These are phyloP conservation scores for Chrysemys picta DNA, from an alignment of 2,113 vertebrate genomes.

Conservation along the genomic window DNA sequence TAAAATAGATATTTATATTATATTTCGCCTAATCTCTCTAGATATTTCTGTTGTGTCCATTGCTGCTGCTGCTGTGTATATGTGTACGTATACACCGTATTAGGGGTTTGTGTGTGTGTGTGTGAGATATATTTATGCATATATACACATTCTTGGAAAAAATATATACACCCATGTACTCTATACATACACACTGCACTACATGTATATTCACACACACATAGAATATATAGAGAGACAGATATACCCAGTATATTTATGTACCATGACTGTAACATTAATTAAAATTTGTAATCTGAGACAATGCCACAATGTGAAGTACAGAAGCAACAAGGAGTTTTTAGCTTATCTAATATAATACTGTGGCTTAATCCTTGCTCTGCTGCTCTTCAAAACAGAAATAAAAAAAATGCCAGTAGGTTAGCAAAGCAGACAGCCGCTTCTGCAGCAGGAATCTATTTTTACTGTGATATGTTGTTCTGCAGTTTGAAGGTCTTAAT, in stretches of 20 bases:
- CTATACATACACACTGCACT: no score
- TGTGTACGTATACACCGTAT: background rate
- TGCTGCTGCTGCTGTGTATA: background rate
- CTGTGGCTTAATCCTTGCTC: background rate
- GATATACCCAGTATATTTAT: background rate
- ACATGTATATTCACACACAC: background rate
- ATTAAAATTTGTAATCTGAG: background rate
- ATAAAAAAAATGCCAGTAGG: background rate
- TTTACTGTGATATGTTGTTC: background rate
- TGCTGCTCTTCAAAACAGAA: background rate
- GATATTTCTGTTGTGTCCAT: background rate
- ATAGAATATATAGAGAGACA: background rate
- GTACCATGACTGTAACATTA: background rate
- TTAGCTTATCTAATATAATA: background rate
- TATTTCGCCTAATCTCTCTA: background rate
- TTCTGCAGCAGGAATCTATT: constrained; percentile 24
- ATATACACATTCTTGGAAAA: background rate
- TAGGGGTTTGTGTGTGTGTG: accelerated
- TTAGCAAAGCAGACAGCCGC: background rate
- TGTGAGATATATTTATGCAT: background rate
- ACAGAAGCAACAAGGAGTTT: background rate
- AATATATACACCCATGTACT: background rate
- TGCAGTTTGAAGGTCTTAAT: background rate
- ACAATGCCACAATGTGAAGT: background rate
- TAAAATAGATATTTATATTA: background rate